Evolutionary conservation across 2,888 invertebrate species (phyloP), one percentile per base, ranked within the genome.

Genomic region (Drosophila nigritarsus): DNA sequence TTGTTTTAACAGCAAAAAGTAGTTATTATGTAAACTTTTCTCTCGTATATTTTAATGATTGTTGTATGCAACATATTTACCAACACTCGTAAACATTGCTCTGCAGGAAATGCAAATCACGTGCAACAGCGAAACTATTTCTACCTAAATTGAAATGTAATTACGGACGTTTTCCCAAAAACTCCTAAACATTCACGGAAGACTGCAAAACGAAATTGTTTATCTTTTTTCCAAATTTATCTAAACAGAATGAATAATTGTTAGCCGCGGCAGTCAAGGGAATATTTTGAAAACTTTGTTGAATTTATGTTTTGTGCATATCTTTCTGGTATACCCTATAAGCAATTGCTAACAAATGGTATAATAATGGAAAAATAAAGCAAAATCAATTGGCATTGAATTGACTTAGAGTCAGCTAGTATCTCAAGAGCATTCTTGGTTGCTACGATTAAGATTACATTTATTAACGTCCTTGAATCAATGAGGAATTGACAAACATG

Each of bases 121-220:
- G 56, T 56, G 56, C 56, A 56, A 30, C 30, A 3, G n/a, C 13
- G 27, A 27, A 55, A 45, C 45, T 8, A 27, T 40, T 29, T 40
- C 15, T 29, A 56, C 3, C n/a, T 29, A 67, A 50, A 56, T 53
- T 30, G 18, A 55, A 68, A 40, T 11, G 56, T 34, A 40, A 56
- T 68, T 24, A 49, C 68, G 34, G 55, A 42, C 40, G 40, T 40
- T 55, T 55, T 68, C 9, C 30, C 67, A n/a, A 42, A 34, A 40
- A 24, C 24, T 34, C 56, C 13, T 8, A 24, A 49, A 18, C 18
- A 24, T 40, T 42, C 30, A 38, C 49, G 60, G 36, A 50, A 30
- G 32, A 20, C 40, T 13, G 20, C n/a, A 27, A 45, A 18, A 29
- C 36, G 7, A 69, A 59, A 45, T 20, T 38, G 34, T 68, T 38